A percentile compares a stretch with the other conserved stretches of the same genome.
phyloP scores from a whole-genome alignment of 2,888 invertebrate genomes.

The Mesoligia furuncula region DNA sequence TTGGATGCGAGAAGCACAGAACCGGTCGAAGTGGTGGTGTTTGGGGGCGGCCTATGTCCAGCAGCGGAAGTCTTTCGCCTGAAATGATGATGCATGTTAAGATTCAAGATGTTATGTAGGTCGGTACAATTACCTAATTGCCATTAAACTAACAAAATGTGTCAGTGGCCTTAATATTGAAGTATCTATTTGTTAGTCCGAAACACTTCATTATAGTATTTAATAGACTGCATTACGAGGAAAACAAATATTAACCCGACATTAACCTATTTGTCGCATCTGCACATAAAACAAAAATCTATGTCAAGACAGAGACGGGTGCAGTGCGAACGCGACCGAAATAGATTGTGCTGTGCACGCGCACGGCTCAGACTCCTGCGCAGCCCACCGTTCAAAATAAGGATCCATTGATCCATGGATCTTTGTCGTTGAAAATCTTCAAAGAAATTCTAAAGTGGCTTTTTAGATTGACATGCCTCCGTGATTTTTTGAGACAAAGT shows the following conservation, averaged over 20 bases:
- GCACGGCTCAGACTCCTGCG: slow-evolving; percentile 79
- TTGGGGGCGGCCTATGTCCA: no score
- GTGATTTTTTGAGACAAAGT: slow-evolving; percentile 53
- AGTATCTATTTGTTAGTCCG: not conserved
- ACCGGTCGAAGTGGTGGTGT: no score
- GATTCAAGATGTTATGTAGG: not conserved
- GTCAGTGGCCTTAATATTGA: slow-evolving; percentile 3
- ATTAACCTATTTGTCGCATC: slow-evolving; percentile 58
- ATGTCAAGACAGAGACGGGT: slow-evolving; percentile 82
- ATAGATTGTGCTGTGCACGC: slow-evolving; percentile 84
- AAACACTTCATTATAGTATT: not conserved
- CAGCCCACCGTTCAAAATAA: slow-evolving; percentile 71
- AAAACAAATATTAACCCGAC: slow-evolving; percentile 10
- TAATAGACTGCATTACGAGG: not conserved
- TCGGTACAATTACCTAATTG: not conserved
- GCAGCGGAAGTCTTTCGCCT: no score
- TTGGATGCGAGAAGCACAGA: no score
- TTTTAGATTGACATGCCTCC: slow-evolving; percentile 61
- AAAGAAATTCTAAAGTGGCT: slow-evolving; percentile 27
- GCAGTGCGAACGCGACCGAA: slow-evolving; percentile 82
- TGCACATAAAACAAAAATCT: slow-evolving; percentile 72
- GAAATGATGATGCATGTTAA: no score
- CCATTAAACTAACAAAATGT: not conserved
- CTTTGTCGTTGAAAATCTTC: slow-evolving; percentile 49
- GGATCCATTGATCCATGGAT: slow-evolving; percentile 76